Conservation (phyloP, 2,113 vertebrate genomes). For the Thalassarche chlororhynchos region DNA sequence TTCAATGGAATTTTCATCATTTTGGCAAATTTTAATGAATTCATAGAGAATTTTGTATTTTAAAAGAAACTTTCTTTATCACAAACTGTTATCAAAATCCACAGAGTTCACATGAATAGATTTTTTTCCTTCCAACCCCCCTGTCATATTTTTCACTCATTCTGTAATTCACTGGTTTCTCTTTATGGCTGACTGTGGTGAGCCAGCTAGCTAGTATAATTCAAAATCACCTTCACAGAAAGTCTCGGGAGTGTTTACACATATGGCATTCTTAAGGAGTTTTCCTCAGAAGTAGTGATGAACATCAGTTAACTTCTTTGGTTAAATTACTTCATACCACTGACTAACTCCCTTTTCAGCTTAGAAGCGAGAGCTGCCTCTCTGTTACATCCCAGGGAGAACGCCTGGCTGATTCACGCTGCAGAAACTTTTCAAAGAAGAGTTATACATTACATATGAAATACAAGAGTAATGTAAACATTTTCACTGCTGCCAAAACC, state of each 20-base stretch:
- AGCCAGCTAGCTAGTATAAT: neutral
- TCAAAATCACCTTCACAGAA: neutral
- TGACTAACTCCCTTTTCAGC: neutral
- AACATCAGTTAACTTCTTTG: neutral
- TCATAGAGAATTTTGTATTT: neutral
- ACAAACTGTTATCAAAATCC: neutral
- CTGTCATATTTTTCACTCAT: neutral
- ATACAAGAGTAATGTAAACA: neutral
- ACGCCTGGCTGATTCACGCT: neutral
- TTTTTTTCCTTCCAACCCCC: neutral
- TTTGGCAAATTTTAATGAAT: neutral
- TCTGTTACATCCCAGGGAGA: neutral
- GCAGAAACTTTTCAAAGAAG: neutral
- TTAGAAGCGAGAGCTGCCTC: neutral
- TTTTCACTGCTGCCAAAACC: neutral
- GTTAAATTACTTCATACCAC: neutral
- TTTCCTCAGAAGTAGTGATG: neutral
- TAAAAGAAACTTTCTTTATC: neutral
- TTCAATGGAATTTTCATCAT: neutral
- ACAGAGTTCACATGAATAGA: neutral
- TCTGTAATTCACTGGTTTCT: neutral
- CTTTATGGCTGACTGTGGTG: neutral
- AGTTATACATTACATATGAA: neutral
- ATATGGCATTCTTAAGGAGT: neutral
- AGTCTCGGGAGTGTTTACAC: neutral